phyloP scores from a whole-genome alignment of 2,113 vertebrate species.

The Pterocles burchelli region DNA sequence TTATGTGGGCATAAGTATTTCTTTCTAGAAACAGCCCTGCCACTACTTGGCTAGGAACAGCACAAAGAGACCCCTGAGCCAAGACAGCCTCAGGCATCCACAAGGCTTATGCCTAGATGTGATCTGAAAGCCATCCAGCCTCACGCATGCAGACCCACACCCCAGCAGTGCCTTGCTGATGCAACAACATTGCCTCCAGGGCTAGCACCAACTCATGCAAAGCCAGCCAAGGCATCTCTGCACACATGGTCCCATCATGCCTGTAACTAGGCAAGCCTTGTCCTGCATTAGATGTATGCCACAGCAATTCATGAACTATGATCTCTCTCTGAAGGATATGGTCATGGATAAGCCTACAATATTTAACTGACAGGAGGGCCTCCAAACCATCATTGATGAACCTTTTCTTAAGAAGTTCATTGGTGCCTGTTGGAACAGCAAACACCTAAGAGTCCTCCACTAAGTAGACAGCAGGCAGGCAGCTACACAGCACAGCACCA shows the following conservation, averaged over 20 bases:
- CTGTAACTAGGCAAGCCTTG: background rate
- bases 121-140: background rate
- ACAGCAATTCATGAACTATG: background rate
- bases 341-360: background rate
- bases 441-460: background rate
- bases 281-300: background rate
- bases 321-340: background rate
- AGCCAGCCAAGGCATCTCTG: background rate
- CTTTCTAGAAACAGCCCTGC: background rate
- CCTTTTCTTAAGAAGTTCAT: background rate
- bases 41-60: background rate
- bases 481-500: background rate
- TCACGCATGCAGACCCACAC: background rate
- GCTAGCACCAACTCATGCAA: background rate
- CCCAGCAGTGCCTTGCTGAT: background rate
- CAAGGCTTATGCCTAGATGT: background rate
- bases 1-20: background rate
- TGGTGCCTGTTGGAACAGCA: background rate
- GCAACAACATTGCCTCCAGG: background rate
- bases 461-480: background rate
- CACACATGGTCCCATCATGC: rapidly evolving
- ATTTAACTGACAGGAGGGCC: background rate
- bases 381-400: background rate
- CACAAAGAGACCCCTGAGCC: background rate
- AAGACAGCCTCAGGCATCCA: background rate